Percentiles rank a stretch among this genome's conserved stretches.
phyloP scores from a whole-genome alignment of 2,113 vertebrate genomes.

The Naja naja region DNA sequence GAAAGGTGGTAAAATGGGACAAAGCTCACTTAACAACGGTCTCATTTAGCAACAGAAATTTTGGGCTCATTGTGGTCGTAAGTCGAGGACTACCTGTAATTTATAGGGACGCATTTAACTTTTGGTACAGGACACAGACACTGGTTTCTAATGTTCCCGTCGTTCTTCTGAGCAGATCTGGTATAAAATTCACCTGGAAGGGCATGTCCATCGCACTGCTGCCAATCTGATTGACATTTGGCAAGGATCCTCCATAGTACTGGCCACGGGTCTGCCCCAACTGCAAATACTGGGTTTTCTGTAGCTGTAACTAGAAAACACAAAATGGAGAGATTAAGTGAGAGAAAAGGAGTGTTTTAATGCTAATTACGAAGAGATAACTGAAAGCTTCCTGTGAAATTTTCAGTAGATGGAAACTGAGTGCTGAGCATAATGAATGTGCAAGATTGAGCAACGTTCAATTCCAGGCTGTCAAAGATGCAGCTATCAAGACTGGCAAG shows the following conservation, averaged over 20 bases:
- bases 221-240: slow-evolving; percentile 99
- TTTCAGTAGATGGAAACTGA: neutral
- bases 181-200: slow-evolving; percentile 88
- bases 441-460: neutral
- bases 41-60: neutral
- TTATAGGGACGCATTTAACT: neutral
- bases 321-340: neutral
- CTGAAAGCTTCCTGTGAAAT: neutral
- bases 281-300: slow-evolving; percentile 98
- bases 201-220: slow-evolving; percentile 93
- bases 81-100: neutral
- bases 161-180: neutral
- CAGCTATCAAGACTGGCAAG: neutral
- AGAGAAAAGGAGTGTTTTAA: neutral
- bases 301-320: slow-evolving; percentile 91
- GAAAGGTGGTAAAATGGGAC: neutral
- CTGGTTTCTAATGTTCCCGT: neutral
- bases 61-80: neutral
- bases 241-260: slow-evolving; percentile 97
- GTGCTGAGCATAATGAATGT: neutral
- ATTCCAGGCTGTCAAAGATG: neutral
- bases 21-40: neutral
- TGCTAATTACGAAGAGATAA: neutral
- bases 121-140: neutral
- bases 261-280: slow-evolving; percentile 96